A percentile compares a stretch with the other conserved stretches of the same genome.
Evolutionary conservation across 1,140 invertebrate species (phyloP).

Genomic region (Ericerus pela): DNA sequence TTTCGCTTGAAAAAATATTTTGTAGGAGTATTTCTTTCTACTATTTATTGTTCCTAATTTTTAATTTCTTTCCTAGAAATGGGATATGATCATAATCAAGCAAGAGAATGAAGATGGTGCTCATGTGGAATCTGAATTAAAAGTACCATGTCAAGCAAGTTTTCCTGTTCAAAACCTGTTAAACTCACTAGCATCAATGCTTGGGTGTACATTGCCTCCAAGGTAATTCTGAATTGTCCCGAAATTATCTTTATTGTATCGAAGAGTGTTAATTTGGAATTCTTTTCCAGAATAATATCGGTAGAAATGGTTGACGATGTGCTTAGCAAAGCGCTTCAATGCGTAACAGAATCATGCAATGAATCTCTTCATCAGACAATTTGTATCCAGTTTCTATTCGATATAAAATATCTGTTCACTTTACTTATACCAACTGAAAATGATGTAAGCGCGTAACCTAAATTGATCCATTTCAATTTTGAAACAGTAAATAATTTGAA

Average conservation of each 20-base stretch:
- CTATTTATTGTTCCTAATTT: too few relatives aligned
- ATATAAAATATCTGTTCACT: background rate
- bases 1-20: background rate
- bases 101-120: background rate
- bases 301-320: background rate
- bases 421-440: background rate
- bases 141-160: background rate
- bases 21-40: too few relatives aligned
- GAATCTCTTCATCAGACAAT: conserved; percentile 1
- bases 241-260: background rate
- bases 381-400: background rate
- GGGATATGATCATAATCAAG: background rate
- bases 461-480: background rate
- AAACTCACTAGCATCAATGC: background rate
- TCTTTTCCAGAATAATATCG: background rate
- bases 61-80: background rate
- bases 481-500: background rate
- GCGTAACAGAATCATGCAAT: background rate
- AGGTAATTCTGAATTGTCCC: background rate
- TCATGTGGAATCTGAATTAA: background rate
- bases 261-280: background rate
- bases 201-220: background rate
- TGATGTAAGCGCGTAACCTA: background rate
- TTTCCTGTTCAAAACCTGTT: background rate
- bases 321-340: background rate